Percentiles rank a stretch among this genome's conserved stretches.
These are phyloP conservation scores for Steatocranus sp. DNA, from an alignment of 2,797 vertebrate genomes.

Conservation along the genomic window DNA sequence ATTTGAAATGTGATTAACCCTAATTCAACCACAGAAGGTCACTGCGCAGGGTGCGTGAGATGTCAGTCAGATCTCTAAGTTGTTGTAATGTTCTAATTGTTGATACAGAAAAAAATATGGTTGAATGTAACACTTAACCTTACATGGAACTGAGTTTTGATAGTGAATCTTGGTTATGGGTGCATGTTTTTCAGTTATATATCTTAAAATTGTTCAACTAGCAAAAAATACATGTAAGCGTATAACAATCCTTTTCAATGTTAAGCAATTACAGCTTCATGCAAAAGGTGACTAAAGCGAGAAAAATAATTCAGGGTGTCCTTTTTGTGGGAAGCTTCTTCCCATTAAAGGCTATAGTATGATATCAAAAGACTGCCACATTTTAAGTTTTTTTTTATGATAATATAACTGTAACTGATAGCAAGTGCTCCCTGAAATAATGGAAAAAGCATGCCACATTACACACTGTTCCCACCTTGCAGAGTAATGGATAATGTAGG, in stretches of 20 bases:
- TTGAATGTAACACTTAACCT: background rate
- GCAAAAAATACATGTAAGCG: background rate
- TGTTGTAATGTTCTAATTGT: background rate
- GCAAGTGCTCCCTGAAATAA: constrained; percentile 31
- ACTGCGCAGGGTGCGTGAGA: background rate
- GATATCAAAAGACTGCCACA: background rate
- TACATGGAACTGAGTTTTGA: background rate
- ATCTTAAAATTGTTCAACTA: background rate
- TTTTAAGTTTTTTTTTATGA: background rate
- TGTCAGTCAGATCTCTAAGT: background rate
- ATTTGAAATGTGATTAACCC: constrained; percentile 51
- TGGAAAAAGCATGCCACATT: constrained; percentile 30
- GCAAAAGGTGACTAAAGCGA: background rate
- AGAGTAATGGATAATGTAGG: constrained; percentile 42
- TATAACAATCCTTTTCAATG: background rate
- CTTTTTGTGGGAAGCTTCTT: background rate
- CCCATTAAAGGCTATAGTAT: background rate
- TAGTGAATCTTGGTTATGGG: background rate
- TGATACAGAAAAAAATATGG: background rate
- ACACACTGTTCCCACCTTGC: constrained; percentile 23
- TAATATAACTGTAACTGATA: constrained; percentile 4
- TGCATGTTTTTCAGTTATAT: background rate
- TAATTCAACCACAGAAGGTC: constrained; percentile 10
- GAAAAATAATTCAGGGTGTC: background rate
- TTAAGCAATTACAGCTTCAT: background rate